phyloP scores from a whole-genome alignment of 2,797 vertebrate species.

The Urophycis tenuis region DNA sequence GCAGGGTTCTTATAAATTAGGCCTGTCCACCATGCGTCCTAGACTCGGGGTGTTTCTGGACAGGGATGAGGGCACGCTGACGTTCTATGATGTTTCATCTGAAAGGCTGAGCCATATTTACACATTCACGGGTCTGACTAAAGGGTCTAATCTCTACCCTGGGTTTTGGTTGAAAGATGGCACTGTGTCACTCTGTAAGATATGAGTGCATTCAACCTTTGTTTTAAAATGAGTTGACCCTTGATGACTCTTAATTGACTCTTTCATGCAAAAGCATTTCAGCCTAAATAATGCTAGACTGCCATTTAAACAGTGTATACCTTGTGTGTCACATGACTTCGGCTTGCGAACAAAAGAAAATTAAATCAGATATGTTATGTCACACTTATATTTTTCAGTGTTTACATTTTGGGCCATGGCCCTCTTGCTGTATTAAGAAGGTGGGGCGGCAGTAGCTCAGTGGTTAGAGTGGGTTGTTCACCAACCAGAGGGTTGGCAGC shows the following conservation, averaged over 20 bases:
- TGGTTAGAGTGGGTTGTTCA: too few species aligned
- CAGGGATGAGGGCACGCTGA: slow-evolving; percentile 34
- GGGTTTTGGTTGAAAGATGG: slow-evolving; percentile 38
- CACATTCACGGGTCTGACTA: slow-evolving; percentile 34
- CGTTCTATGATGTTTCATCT: slow-evolving; percentile 31
- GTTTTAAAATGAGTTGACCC: background rate
- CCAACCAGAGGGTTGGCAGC: too few species aligned
- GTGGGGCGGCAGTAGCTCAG: too few species aligned
- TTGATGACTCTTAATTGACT: background rate
- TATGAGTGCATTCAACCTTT: slow-evolving; percentile 7
- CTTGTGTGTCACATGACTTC: too few species aligned
- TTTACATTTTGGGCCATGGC: too few species aligned
- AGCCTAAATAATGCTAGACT: too few species aligned
- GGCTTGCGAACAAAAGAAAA: too few species aligned
- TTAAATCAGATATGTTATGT: too few species aligned
- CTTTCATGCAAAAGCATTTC: background rate
- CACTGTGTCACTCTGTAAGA: slow-evolving; percentile 35
- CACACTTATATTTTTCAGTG: too few species aligned
- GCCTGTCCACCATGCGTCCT: fast-evolving
- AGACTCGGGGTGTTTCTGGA: slow-evolving; percentile 43
- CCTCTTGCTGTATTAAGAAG: too few species aligned
- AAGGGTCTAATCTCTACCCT: slow-evolving; percentile 28
- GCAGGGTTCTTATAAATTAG: fast-evolving
- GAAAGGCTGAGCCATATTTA: slow-evolving; percentile 27
- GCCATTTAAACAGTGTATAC: background rate